These are phyloP conservation scores for Adelphocoris suturalis DNA, from an alignment of 2,888 invertebrate genomes.

Conservation along the genomic window DNA sequence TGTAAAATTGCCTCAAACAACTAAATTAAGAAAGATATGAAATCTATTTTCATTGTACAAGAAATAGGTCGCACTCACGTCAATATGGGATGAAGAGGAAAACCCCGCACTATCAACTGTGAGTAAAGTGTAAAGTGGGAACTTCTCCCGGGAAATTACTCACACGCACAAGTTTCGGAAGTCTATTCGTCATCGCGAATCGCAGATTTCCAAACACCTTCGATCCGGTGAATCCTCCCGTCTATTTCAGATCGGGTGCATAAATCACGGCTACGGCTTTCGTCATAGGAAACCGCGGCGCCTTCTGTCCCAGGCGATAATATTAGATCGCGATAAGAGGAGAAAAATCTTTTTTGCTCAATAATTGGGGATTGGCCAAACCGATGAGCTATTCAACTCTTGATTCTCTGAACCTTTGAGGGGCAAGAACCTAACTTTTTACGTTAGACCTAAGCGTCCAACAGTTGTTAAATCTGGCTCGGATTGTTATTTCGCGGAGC, in stretches of 20 bases:
- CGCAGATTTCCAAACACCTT: background rate
- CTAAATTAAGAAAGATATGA: no score
- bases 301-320: constrained; percentile 4
- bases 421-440: no score
- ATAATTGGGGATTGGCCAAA: constrained; percentile 8
- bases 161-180: background rate
- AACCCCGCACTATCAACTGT: no score
- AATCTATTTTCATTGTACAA: background rate
- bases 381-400: background rate
- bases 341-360: constrained; percentile 4
- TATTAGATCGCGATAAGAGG: constrained; percentile 25
- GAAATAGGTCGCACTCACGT: background rate
- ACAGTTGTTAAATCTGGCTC: no score
- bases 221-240: background rate
- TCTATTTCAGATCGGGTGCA: background rate
- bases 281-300: constrained; percentile 5
- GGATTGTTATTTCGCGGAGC: no score
- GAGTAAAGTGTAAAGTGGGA: background rate
- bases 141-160: background rate
- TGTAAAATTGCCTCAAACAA: no score
- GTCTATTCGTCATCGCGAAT: background rate
- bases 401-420: no score
- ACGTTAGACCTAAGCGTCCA: no score
- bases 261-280: background rate
- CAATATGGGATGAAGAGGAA: background rate